Evolutionary conservation across 2,888 invertebrate genomes (phyloP).

Genomic region (Hanleya hanleyi): DNA sequence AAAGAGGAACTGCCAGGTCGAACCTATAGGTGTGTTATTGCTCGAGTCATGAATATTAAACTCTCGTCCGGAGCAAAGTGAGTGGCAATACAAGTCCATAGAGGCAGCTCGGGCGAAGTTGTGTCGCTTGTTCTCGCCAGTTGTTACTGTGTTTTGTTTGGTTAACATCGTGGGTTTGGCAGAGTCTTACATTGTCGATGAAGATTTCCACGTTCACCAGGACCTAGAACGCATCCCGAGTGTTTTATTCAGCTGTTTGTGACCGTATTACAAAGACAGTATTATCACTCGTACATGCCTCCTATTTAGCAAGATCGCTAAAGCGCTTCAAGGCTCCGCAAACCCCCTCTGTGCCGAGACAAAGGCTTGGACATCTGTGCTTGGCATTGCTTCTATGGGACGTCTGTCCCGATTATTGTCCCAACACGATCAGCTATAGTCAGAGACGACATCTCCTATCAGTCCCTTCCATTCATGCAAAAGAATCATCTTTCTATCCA

Average conservation of each 20-base stretch:
- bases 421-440: too few species aligned
- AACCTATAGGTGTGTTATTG: neutral
- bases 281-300: neutral
- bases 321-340: too few species aligned
- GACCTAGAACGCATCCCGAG: neutral
- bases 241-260: neutral
- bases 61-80: too few species aligned
- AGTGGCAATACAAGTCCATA: neutral
- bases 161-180: neutral
- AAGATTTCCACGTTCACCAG: neutral
- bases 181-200: neutral
- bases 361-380: slow-evolving; percentile 1
- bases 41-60: slow-evolving; percentile 2
- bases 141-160: slow-evolving; percentile 2
- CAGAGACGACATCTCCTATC: too few species aligned
- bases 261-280: neutral
- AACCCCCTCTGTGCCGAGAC: neutral
- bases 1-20: neutral
- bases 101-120: too few species aligned
- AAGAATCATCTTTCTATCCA: too few species aligned
- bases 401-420: too few species aligned
- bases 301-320: too few species aligned
- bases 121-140: slow-evolving; percentile 7
- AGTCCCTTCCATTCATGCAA: too few species aligned
- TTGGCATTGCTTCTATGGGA: too few species aligned